Conservation (phyloP, 2,113 vertebrate genomes). For the Catharus fuscescens region DNA sequence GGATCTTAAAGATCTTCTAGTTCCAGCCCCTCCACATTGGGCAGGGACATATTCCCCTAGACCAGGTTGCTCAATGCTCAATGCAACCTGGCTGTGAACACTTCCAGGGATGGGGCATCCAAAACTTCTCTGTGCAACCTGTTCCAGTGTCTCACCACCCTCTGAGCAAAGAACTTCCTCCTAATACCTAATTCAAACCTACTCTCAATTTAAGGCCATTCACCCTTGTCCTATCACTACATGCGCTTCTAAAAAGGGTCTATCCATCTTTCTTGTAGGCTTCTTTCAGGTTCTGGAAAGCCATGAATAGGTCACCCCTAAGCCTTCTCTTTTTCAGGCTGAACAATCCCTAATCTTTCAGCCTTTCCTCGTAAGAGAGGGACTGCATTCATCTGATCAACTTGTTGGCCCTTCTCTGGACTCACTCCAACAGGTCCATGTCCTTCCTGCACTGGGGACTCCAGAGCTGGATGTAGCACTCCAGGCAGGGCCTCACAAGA, state of each 20-base stretch:
- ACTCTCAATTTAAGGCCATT: background rate
- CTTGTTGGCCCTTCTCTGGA: background rate
- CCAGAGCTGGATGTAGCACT: background rate
- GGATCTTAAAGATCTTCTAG: background rate
- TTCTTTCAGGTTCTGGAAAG: background rate
- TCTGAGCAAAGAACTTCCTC: background rate
- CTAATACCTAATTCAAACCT: background rate
- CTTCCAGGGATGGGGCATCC: background rate
- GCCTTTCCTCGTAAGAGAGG: background rate
- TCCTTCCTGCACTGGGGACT: background rate
- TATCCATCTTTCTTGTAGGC: background rate
- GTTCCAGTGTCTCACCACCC: background rate
- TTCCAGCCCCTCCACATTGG: background rate
- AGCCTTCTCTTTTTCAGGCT: background rate
- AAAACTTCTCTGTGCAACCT: background rate
- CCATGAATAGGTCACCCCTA: background rate
- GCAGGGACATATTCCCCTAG: background rate
- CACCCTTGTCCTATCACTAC: background rate
- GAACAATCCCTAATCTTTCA: background rate
- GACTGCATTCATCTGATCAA: background rate
- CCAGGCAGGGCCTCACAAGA: background rate
- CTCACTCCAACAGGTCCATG: background rate
- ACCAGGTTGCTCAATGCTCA: background rate
- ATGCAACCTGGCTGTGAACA: background rate
- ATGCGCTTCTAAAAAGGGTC: background rate